A percentile compares a stretch with the other conserved stretches of the same genome.
Conservation (phyloP, 2,888 invertebrate species). For the Incurvaria masculella region DNA sequence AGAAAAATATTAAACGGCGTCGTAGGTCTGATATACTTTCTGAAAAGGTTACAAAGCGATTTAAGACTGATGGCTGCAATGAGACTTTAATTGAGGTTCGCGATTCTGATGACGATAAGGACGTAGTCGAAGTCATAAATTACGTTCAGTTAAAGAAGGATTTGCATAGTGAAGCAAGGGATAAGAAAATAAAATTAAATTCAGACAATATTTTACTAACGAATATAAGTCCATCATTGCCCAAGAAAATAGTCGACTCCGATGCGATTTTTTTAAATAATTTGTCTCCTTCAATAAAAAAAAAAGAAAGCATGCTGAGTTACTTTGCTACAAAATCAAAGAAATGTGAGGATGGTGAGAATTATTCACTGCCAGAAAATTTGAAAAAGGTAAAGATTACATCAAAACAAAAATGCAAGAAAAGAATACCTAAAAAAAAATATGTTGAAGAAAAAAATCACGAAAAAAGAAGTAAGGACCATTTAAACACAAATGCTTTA, state of each 20-base stretch:
- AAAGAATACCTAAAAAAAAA: too few relatives aligned
- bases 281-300: slow-evolving; percentile 55
- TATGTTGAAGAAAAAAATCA: slow-evolving; percentile 26
- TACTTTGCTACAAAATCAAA: slow-evolving; percentile 56
- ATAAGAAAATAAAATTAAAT: slow-evolving; percentile 19
- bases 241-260: slow-evolving; percentile 18
- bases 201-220: slow-evolving; percentile 33
- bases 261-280: slow-evolving; percentile 50
- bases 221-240: too few relatives aligned
- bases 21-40: background rate
- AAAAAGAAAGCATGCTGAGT: slow-evolving; percentile 57
- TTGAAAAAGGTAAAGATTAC: slow-evolving; percentile 37
- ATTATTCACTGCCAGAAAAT: slow-evolving; percentile 17
- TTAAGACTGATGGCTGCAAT: background rate
- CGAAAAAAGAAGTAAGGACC: slow-evolving; percentile 18
- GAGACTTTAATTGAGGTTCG: background rate
- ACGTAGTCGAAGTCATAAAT: slow-evolving; percentile 8
- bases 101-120: background rate
- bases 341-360: slow-evolving; percentile 20
- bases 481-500: slow-evolving; percentile 13
- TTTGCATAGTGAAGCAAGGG: slow-evolving; percentile 18
- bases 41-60: slow-evolving; percentile 5
- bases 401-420: slow-evolving; percentile 25
- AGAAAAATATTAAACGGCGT: slow-evolving; percentile 3
- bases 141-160: slow-evolving; percentile 10